Base-by-base conservation (phyloP, 2,888 invertebrate species). In the Slavum lentiscoides region DNA sequence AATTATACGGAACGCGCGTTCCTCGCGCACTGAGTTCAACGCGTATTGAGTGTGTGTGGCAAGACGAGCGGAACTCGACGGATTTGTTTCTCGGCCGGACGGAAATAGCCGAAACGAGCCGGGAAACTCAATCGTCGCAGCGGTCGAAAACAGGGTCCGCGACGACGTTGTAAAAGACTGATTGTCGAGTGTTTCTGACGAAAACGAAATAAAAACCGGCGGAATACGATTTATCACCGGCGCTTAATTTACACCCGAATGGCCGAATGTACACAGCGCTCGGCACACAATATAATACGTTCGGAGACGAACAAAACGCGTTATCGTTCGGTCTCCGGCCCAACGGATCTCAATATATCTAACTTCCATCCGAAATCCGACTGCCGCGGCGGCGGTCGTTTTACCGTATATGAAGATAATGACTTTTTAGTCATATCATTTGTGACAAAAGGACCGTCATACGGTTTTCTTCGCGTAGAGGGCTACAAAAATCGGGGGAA, bases 221-320 rank as follows among this genome's bases (percentile, higher is more conserved):
- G n/a, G 43, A 68, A 75, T 67, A 37, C 43, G 59, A 75, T 75
- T 75, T 67, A 59, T 75, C 75, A 59, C 58, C 21, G 58, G 17
- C 43, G 17, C 23, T 59, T 43, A 59, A 43, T 19, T 17, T 9
- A 62, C 62, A 13, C 13, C 23, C 15, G 11, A 11, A 30, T 17
- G 23, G 55, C n/a, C n/a, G n/a, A n/a, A n/a, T n/a, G 30, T 30
- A 30, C 30, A 30, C 30, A 1, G 30, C 23, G 13, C 61, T 30
- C 30, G 30, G 30, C 43, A 39, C 43, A 23, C 61, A 7, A 72
- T 39, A 8, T 30, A 7, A 72, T 39, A 8, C n/a, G 49, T 6
- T 19, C 19, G 62, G 19, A 49, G 21, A 67, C 66, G 58, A 59
- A 58, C 21, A 67, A 58, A 58, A 67, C 7, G 11, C 58, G 67